Percentiles rank a stretch among this genome's conserved stretches.
Conservation (phyloP, 2,888 invertebrate genomes). For the Oegoconia quadripuncta region DNA sequence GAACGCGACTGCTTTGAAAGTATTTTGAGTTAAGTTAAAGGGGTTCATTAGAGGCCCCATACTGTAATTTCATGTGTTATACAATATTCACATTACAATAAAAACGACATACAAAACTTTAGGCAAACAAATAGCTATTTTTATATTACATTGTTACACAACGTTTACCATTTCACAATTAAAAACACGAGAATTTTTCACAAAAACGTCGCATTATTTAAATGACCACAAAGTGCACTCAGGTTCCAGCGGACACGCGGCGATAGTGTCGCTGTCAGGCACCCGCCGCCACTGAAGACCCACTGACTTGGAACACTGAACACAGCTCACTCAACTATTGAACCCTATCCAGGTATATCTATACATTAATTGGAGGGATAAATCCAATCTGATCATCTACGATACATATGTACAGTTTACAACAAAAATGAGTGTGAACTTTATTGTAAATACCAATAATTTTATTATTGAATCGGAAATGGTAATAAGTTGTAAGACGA, state of each 20-base stretch:
- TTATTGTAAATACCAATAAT: neutral
- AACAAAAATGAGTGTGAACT: neutral
- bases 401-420: neutral
- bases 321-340: constrained; percentile 50
- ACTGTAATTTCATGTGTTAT: too few species aligned
- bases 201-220: too few species aligned
- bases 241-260: constrained; percentile 18
- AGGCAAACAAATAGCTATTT: too few species aligned
- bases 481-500: too few species aligned
- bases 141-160: too few species aligned
- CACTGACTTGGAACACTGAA: constrained; percentile 72
- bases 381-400: neutral
- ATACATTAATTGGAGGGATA: constrained; percentile 2
- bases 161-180: neutral
- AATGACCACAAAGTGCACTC: too few species aligned
- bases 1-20: too few species aligned
- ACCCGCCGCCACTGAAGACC: constrained; percentile 55
- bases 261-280: constrained; percentile 45
- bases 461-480: too few species aligned
- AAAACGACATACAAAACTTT: too few species aligned
- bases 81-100: too few species aligned
- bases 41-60: too few species aligned
- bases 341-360: constrained; percentile 19
- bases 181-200: neutral
- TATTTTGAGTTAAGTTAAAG: too few species aligned